Conservation (phyloP, 35 echinoderm and acorn worm genomes). For the Amphiura filiformis region DNA sequence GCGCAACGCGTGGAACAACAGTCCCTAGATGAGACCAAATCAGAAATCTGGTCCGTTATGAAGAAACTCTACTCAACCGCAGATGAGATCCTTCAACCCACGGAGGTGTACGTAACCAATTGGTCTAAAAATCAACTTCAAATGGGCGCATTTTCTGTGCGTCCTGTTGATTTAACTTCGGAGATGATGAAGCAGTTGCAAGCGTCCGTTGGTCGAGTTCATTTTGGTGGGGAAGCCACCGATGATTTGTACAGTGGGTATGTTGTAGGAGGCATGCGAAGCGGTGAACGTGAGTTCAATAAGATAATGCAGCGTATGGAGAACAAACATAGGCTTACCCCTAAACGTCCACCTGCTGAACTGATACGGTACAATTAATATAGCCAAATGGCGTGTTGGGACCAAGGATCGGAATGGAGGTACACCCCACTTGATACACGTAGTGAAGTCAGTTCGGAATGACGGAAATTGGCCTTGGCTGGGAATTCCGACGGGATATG, state of each 20-base stretch:
- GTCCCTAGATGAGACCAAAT: not conserved
- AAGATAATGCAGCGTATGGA: conserved; percentile 35
- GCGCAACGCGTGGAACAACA: conserved; percentile 34
- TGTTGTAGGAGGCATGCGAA: conserved; percentile 28
- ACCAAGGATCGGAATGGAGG: not conserved
- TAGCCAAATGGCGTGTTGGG: not conserved
- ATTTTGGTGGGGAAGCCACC: conserved; percentile 47
- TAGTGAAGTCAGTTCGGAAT: too few relatives aligned
- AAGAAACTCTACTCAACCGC: conserved; percentile 2
- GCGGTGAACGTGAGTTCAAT: conserved; percentile 36
- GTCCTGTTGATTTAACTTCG: not conserved
- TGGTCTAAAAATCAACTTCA: conserved; percentile 35
- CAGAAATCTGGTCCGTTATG: conserved; percentile 22
- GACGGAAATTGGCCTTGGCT: too few relatives aligned
- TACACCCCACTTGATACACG: too few relatives aligned
- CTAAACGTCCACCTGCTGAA: not conserved
- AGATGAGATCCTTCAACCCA: not conserved
- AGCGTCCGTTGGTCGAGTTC: conserved; percentile 11
- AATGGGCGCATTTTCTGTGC: conserved; percentile 35
- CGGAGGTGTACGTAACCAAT: conserved; percentile 16
- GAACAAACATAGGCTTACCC: not conserved
- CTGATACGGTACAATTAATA: not conserved
- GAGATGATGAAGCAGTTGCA: conserved; percentile 28
- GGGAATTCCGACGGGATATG: too few relatives aligned
- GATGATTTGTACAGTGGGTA: conserved; percentile 37